Evolutionary conservation across 2,888 invertebrate species (phyloP).

Genomic region (Chloroclystis v-ata): DNA sequence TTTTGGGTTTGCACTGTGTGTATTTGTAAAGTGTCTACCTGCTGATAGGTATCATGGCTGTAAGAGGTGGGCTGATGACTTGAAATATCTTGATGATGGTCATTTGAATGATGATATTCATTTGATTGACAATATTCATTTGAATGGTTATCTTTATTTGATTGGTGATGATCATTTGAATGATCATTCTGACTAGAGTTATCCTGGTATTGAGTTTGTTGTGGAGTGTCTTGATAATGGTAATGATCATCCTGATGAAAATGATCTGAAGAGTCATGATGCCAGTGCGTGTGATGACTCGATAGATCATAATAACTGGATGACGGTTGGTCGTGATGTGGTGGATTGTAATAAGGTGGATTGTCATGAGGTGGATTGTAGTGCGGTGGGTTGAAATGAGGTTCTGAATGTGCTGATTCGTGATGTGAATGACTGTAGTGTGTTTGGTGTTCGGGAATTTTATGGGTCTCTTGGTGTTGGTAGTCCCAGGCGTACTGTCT

Average conservation of each 20-base stretch:
- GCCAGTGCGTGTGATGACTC: constrained; percentile 26
- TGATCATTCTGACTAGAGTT: constrained; percentile 27
- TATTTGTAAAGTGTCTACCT: constrained; percentile 21
- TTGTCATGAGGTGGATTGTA: constrained; percentile 24
- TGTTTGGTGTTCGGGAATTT: constrained; percentile 16
- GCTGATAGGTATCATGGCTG: constrained; percentile 24
- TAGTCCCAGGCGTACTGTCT: constrained; percentile 61
- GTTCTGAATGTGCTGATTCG: constrained; percentile 24
- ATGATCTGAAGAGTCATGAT: constrained; percentile 25
- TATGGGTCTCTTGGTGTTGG: constrained; percentile 31
- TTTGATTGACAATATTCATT: no score
- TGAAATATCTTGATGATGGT: constrained; percentile 25
- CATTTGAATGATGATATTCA: constrained; percentile 19
- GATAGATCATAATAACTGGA: constrained; percentile 25
- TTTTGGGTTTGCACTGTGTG: constrained; percentile 24
- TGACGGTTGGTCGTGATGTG: constrained; percentile 21
- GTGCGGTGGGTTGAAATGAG: constrained; percentile 22
- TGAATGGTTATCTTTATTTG: no score
- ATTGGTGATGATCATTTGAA: constrained; percentile 24
- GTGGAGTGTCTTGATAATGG: constrained; percentile 20
- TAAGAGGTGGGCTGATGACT: constrained; percentile 23
- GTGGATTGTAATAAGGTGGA: constrained; percentile 23
- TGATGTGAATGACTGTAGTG: constrained; percentile 22
- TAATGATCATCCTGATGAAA: constrained; percentile 26
- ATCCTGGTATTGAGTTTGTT: constrained; percentile 17